Percentiles rank a stretch among this genome's conserved stretches.
phyloP scores from a whole-genome alignment of 2,797 vertebrate species.

The Martes flavigula region DNA sequence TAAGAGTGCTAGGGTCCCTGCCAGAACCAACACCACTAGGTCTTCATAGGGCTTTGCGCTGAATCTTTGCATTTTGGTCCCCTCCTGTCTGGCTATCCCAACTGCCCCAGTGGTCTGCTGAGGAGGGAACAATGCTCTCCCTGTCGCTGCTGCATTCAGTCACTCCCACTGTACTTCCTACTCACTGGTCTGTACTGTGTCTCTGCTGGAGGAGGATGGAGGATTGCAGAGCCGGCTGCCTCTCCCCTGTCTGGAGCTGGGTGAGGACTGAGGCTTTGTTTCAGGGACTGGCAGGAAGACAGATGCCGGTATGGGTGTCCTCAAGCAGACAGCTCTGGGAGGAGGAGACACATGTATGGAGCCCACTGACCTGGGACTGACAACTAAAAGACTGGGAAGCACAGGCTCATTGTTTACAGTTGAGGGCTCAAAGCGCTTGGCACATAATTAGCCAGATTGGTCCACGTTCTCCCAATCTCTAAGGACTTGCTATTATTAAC shows the following conservation, averaged over 20 bases:
- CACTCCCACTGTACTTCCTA: background rate
- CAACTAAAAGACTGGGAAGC: background rate
- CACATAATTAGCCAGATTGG: background rate
- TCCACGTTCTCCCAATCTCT: background rate
- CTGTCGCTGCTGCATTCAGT: background rate
- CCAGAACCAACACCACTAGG: background rate
- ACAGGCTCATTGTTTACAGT: background rate
- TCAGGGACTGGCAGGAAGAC: background rate
- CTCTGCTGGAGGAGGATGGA: background rate
- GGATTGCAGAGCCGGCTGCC: background rate
- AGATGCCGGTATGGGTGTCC: background rate
- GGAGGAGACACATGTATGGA: background rate
- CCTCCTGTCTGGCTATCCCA: background rate
- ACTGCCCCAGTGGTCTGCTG: background rate
- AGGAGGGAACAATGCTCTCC: background rate
- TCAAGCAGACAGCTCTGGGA: background rate
- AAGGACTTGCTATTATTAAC: background rate
- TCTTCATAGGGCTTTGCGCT: background rate
- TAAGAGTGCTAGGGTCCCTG: background rate
- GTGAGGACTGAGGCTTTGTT: background rate
- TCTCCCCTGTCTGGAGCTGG: too few species aligned
- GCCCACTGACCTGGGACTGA: too few species aligned
- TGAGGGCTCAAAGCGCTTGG: background rate
- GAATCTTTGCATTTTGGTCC: background rate
- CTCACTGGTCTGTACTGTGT: background rate